These are phyloP conservation scores for Varroa destructor DNA, from an alignment of 1,140 invertebrate species.

Conservation along the genomic window DNA sequence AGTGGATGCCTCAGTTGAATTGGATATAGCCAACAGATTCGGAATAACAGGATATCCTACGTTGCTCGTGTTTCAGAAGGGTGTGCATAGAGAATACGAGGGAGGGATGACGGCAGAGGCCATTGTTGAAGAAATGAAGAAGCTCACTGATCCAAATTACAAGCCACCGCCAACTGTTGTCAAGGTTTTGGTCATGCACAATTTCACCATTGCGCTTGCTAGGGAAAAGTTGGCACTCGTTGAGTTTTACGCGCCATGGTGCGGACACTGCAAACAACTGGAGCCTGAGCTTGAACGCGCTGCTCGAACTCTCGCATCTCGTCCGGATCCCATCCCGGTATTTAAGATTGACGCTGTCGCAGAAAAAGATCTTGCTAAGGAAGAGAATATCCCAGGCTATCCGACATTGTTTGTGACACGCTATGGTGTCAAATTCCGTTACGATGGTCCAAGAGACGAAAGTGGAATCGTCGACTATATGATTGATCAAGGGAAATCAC, in stretches of 20 bases:
- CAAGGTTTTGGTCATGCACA: conserved; percentile 84
- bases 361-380: conserved; percentile 37
- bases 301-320: conserved; percentile 64
- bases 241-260: conserved; percentile 47
- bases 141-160: conserved; percentile 42
- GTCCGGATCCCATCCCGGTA: conserved; percentile 55
- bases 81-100: conserved; percentile 44
- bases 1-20: conserved; percentile 43
- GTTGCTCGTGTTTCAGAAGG: conserved; percentile 43
- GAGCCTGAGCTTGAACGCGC: conserved; percentile 70
- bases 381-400: conserved; percentile 38
- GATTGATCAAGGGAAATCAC: conserved; percentile 45
- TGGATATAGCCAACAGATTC: conserved; percentile 41
- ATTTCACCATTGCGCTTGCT: conserved; percentile 45
- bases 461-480: conserved; percentile 44
- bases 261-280: conserved; percentile 46
- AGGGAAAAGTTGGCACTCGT: conserved; percentile 43
- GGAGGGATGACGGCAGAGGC: conserved; percentile 41
- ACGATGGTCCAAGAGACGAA: conserved; percentile 45
- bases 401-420: conserved; percentile 47
- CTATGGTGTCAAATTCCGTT: conserved; percentile 44
- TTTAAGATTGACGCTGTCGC: conserved; percentile 40
- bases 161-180: conserved; percentile 49
- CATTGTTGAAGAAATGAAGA: conserved; percentile 42
- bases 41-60: conserved; percentile 45